Percentiles rank a stretch among this genome's conserved stretches.
Conservation (phyloP, 2,797 vertebrate genomes). For the Pelochelys cantorii region DNA sequence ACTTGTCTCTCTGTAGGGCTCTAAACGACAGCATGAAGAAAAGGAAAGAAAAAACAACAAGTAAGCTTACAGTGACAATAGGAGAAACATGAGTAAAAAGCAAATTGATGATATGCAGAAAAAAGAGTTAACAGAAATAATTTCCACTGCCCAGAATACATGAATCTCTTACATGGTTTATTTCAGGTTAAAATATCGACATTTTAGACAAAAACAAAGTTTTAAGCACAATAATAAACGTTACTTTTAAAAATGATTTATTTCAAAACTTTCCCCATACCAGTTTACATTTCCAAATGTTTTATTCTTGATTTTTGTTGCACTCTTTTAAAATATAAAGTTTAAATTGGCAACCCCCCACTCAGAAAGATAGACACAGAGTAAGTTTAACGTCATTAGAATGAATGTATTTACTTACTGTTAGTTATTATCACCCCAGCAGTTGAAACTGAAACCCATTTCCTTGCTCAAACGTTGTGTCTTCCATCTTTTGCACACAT, state of each 20-base stretch:
- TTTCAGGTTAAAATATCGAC: conserved; percentile 78
- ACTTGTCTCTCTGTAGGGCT: conserved; percentile 99
- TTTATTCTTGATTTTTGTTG: no score
- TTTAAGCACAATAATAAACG: conserved; percentile 65
- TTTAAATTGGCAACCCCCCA: conserved; percentile 40
- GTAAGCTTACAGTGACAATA: conserved; percentile 96
- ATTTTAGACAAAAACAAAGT: conserved; percentile 78
- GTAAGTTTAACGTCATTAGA: conserved; percentile 52
- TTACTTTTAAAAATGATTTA: conserved; percentile 64
- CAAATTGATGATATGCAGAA: conserved; percentile 88
- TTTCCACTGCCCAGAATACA: conserved; percentile 81
- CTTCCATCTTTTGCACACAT: conserved; percentile 42
- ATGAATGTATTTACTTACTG: conserved; percentile 63
- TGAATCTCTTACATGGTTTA: conserved; percentile 82
- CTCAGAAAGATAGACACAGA: conserved; percentile 51
- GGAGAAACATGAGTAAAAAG: conserved; percentile 91
- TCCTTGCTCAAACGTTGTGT: conserved; percentile 57
- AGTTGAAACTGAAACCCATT: conserved; percentile 41
- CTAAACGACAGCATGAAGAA: conserved; percentile 98
- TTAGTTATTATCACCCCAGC: conserved; percentile 42
- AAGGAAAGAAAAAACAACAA: conserved; percentile 97
- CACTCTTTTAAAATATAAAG: conserved; percentile 34
- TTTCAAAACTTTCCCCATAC: conserved; percentile 59
- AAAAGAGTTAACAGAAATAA: conserved; percentile 85
- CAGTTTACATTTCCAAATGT: conserved; percentile 40